Evolutionary conservation across 2,113 vertebrate genomes (phyloP).

Genomic region (Phainopepla nitens): DNA sequence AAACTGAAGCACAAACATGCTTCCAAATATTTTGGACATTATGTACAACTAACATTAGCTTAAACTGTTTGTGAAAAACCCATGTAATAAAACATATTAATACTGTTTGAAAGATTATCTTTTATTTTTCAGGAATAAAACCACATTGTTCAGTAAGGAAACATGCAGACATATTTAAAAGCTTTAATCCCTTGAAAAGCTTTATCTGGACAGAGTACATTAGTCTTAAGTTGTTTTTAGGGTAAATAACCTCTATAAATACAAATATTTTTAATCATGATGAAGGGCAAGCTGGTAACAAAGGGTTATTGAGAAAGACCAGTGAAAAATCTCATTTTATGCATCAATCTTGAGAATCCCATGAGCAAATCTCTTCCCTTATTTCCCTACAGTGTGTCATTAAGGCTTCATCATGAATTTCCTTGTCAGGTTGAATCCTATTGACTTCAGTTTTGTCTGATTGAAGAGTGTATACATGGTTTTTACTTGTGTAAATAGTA

Average conservation of each 20-base stretch:
- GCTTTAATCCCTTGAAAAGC: constrained; percentile 56
- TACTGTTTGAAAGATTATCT: constrained; percentile 36
- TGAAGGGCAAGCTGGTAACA: background rate
- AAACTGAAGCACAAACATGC: background rate
- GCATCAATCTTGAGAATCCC: background rate
- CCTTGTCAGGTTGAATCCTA: background rate
- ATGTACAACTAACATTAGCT: background rate
- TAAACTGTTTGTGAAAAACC: constrained; percentile 43
- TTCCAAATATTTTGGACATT: constrained; percentile 49
- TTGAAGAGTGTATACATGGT: background rate
- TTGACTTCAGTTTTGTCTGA: background rate
- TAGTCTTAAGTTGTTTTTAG: constrained; percentile 50
- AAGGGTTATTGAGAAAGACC: background rate
- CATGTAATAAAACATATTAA: constrained; percentile 27
- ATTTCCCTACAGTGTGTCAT: background rate
- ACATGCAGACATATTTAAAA: constrained; percentile 53
- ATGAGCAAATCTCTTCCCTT: background rate
- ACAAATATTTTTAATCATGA: background rate
- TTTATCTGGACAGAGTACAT: constrained; percentile 29
- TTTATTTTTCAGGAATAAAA: constrained; percentile 3
- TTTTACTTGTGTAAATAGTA: background rate
- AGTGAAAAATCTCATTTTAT: background rate
- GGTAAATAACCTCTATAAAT: constrained; percentile 36
- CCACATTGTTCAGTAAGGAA: constrained; percentile 27
- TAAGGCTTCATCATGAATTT: background rate